These are phyloP conservation scores for Xylophagus ater DNA, from an alignment of 2,888 invertebrate genomes.

Conservation along the genomic window DNA sequence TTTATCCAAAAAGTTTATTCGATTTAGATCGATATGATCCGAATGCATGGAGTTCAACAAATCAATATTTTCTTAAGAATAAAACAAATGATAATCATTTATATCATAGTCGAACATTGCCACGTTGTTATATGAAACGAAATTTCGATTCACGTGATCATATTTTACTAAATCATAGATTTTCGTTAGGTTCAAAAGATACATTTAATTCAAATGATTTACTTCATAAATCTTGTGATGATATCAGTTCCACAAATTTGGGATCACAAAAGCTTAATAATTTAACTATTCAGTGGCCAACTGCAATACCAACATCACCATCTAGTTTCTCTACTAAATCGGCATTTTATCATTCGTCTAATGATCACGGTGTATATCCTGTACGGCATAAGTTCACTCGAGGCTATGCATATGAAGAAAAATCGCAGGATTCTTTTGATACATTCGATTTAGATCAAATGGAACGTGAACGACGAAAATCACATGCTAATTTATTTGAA, in stretches of 20 bases:
- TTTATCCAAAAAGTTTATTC: slow-evolving; percentile 25
- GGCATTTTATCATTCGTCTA: slow-evolving; percentile 13
- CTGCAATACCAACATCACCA: slow-evolving; percentile 36
- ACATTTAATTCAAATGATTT: not conserved
- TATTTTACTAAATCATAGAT: slow-evolving; percentile 17
- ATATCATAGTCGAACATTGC: slow-evolving; percentile 34
- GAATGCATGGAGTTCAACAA: slow-evolving; percentile 17
- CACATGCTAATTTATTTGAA: slow-evolving; percentile 36
- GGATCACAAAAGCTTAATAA: slow-evolving; percentile 3
- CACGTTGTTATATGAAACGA: slow-evolving; percentile 33
- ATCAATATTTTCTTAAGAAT: slow-evolving; percentile 13
- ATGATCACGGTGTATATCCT: slow-evolving; percentile 5
- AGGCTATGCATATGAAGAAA: slow-evolving; percentile 30
- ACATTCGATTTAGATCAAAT: slow-evolving; percentile 37
- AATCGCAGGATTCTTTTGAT: slow-evolving; percentile 19
- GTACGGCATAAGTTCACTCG: slow-evolving; percentile 24
- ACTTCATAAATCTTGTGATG: slow-evolving; percentile 26
- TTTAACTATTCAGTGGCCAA: slow-evolving; percentile 33
- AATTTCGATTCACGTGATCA: slow-evolving; percentile 27
- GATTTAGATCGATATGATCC: slow-evolving; percentile 24
- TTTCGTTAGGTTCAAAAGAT: slow-evolving; percentile 17
- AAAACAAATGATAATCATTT: slow-evolving; percentile 21
- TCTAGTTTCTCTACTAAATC: slow-evolving; percentile 29
- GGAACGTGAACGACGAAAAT: slow-evolving; percentile 35
- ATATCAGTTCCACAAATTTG: slow-evolving; percentile 10